Conservation (phyloP, 2,113 vertebrate genomes). For the Centropristis striata region DNA sequence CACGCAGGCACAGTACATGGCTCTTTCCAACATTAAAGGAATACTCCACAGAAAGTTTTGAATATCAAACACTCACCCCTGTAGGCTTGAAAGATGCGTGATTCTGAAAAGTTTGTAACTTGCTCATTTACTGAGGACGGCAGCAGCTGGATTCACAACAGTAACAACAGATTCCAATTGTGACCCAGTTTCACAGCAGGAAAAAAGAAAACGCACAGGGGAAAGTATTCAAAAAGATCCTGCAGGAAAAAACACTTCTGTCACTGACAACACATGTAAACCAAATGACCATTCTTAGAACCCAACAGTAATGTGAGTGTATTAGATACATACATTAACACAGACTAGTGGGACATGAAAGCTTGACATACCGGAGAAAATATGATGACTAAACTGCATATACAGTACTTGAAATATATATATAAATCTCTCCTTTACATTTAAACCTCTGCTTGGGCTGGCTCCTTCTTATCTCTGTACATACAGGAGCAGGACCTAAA, state of each 20-base stretch:
- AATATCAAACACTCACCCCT: slow-evolving; percentile 43
- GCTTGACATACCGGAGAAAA: neutral
- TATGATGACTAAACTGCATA: neutral
- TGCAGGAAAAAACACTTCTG: slow-evolving; percentile 1
- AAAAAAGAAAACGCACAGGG: neutral
- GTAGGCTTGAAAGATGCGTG: slow-evolving; percentile 29
- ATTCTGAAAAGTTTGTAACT: slow-evolving; percentile 40
- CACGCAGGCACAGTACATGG: slow-evolving; percentile 5
- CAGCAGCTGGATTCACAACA: slow-evolving; percentile 42
- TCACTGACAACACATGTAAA: neutral
- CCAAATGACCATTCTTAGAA: slow-evolving; percentile 12
- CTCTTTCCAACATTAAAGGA: slow-evolving; percentile 22
- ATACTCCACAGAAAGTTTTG: slow-evolving; percentile 29
- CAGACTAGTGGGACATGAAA: neutral
- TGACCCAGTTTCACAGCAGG: slow-evolving; percentile 49
- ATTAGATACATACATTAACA: neutral
- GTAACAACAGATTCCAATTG: slow-evolving; percentile 40
- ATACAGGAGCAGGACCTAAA: too few species aligned
- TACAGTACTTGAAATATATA: neutral
- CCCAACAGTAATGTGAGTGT: neutral
- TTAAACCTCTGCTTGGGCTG: too few species aligned
- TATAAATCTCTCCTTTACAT: too few species aligned
- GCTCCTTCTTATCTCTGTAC: too few species aligned
- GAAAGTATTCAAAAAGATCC: slow-evolving; percentile 14
- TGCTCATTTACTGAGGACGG: slow-evolving; percentile 26